Evolutionary conservation across 2,888 invertebrate genomes (phyloP), one percentile per base, ranked within the genome.

Genomic region (Leucoptera coffeella): DNA sequence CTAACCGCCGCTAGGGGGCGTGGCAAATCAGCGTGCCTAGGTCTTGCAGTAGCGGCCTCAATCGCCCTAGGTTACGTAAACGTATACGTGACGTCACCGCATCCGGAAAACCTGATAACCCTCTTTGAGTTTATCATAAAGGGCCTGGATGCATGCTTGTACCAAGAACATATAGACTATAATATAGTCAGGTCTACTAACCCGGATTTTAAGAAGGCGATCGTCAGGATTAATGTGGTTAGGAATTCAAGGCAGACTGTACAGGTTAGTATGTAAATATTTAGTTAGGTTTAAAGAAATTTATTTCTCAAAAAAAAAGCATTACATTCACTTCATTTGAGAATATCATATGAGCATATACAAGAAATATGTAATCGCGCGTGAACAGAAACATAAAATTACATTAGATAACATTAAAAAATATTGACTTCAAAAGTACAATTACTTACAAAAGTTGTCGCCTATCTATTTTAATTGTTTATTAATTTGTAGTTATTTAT

Each of bases 31-130:
- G 99, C 99, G 1, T 91, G 96, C 3, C 71, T 99, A 22, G 97
- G 97, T 1, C 72, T 99, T 12, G 82, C 96, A 0, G 83, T 99
- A 10, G 85, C 90, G 6, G 88, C 85, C 0, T 85, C 90, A 1
- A 75, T 91, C 3, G 83, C 88, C 1, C 84, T 87, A 41, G 82
- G 85, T 14, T 90, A 89, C 49, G 88, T 92, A 20, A 95, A 94
- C 51, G 87, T 96, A 33, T 97, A 94, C 62, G 94, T 99, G 19
- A 96, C 99, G 0, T 93, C 95, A 28, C 99, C 99, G 0, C 90
- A 91, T 50, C 97, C 99, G 0, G 99, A 99, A 59, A 99, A 99
- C 69, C 76, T 99, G 48, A 91, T 89, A 32, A 99, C 99, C 0
- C 73, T 99, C 7, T 99, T 99, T 57, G 92, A 97, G 52, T 99